These are phyloP conservation scores for Esox masquinongy DNA, from an alignment of 2,797 vertebrate species.

Conservation along the genomic window DNA sequence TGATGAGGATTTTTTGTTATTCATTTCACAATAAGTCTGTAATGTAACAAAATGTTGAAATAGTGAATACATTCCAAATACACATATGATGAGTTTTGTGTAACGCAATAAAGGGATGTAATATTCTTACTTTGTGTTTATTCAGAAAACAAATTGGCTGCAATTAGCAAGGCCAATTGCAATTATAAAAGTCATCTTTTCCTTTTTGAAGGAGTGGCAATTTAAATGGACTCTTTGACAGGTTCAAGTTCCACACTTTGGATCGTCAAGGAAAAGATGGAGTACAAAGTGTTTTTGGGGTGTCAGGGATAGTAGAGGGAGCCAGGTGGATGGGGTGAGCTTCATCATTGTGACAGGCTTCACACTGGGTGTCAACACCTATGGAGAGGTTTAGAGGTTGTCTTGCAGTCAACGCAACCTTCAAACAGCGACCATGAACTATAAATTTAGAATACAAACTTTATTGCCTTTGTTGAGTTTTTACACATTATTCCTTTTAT, in stretches of 20 bases:
- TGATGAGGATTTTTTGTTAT: too few relatives aligned
- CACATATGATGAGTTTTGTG: neutral
- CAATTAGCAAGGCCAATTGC: neutral
- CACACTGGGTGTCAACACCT: neutral
- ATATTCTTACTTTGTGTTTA: neutral
- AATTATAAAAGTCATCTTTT: neutral
- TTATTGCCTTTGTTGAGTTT: neutral
- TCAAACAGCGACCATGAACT: neutral
- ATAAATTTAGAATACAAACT: neutral
- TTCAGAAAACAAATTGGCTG: neutral
- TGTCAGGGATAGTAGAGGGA: neutral
- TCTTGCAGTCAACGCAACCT: conserved; percentile 1
- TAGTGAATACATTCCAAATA: neutral
- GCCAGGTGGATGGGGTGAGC: neutral
- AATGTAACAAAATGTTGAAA: too few relatives aligned
- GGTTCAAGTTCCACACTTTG: neutral
- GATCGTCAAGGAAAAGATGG: neutral
- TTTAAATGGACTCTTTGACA: neutral
- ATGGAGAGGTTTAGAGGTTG: neutral
- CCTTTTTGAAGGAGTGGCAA: neutral
- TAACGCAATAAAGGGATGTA: neutral
- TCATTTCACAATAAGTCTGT: too few relatives aligned
- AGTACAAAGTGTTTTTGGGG: neutral
- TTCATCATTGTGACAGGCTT: conserved; percentile 7
- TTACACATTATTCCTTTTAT: neutral